Conservation (phyloP, 2,113 vertebrate species). For the Sander vitreus region DNA sequence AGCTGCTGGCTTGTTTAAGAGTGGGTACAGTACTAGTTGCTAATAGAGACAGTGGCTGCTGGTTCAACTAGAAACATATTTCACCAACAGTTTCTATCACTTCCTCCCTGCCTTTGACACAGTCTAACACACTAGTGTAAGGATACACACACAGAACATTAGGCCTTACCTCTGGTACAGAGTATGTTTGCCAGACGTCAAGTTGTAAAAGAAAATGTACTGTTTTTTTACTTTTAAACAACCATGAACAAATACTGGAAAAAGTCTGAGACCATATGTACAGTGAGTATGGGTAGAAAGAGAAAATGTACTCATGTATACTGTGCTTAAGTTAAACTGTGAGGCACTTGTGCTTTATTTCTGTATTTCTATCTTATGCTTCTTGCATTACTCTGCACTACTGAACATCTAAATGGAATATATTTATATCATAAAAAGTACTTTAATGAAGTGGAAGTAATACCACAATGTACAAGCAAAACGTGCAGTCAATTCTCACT, state of each 20-base stretch:
- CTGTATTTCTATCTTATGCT: neutral
- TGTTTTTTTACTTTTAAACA: no score
- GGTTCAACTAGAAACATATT: neutral
- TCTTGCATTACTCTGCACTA: neutral
- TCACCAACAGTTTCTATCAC: neutral
- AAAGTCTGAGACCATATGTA: no score
- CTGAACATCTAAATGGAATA: neutral
- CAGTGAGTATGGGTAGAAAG: no score
- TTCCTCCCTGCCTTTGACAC: neutral
- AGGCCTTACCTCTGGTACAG: neutral
- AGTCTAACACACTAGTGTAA: neutral
- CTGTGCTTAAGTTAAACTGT: neutral
- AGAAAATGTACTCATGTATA: no score
- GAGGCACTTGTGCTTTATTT: neutral
- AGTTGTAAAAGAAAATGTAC: no score
- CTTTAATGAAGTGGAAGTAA: no score
- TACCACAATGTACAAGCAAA: neutral
- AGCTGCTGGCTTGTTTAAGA: no score
- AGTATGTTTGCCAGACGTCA: no score
- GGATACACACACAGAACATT: neutral
- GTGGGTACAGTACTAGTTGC: neutral
- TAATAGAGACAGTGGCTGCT: neutral
- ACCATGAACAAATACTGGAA: no score
- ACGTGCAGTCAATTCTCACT: neutral
- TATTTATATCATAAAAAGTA: no score